Evolutionary conservation across 23 tunicate species (phyloP).

Genomic region (Halocynthia aurantium): DNA sequence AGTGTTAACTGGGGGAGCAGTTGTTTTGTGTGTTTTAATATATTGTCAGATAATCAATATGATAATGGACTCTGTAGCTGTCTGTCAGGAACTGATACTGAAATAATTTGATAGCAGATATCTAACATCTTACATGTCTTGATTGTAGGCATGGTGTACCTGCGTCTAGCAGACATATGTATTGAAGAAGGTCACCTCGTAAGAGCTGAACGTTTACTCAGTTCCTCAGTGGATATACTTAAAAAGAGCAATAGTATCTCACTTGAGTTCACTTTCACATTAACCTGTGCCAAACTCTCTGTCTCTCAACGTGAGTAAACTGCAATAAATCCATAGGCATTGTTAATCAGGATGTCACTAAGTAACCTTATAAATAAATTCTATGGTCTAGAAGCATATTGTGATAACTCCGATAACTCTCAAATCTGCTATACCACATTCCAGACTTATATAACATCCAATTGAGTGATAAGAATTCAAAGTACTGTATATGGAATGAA

Average conservation of each 20-base stretch:
- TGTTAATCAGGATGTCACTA: too few relatives aligned
- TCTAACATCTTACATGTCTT: too few relatives aligned
- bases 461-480: background rate
- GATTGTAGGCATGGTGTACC: background rate
- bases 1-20: background rate
- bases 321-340: too few relatives aligned
- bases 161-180: slow-evolving; percentile 18
- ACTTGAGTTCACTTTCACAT: background rate
- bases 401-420: too few relatives aligned
- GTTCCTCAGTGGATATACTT: background rate
- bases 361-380: too few relatives aligned
- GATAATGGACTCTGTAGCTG: too few relatives aligned
- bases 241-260: background rate
- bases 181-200: slow-evolving; percentile 11
- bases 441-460: too few relatives aligned
- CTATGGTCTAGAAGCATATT: too few relatives aligned
- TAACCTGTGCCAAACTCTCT: background rate
- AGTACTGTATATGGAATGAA: background rate
- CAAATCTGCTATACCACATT: too few relatives aligned
- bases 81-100: too few relatives aligned
- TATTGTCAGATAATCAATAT: background rate
- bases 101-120: too few relatives aligned
- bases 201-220: slow-evolving; percentile 15
- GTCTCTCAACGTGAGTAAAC: slow-evolving; percentile 4
- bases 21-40: background rate